Percentiles rank a stretch among this genome's conserved stretches.
Conservation (phyloP, 2,113 vertebrate genomes). For the Labeo catla region DNA sequence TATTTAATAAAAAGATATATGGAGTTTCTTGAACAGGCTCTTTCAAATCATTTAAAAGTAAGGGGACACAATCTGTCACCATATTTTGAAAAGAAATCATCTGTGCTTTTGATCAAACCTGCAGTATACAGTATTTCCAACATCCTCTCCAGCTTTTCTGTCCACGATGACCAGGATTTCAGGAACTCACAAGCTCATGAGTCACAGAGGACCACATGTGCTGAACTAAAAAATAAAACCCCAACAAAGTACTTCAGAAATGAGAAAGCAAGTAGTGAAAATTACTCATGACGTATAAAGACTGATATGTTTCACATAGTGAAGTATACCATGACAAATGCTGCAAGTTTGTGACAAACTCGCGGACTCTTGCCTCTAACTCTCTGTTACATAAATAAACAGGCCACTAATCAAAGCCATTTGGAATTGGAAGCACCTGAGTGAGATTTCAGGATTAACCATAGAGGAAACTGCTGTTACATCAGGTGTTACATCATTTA, state of each 20-base stretch:
- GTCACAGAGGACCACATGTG: not conserved
- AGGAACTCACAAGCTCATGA: not conserved
- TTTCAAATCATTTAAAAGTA: not conserved
- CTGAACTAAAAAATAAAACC: no score
- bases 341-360: not conserved
- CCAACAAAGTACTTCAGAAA: not conserved
- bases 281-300: not conserved
- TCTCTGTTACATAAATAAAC: slow-evolving; percentile 13
- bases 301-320: not conserved
- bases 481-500: not conserved
- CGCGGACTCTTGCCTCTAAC: not conserved
- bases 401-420: slow-evolving; percentile 3
- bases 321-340: not conserved
- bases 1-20: not conserved
- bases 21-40: not conserved
- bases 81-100: not conserved
- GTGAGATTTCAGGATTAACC: not conserved
- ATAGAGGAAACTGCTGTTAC: not conserved
- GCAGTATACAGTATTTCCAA: not conserved
- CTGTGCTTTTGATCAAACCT: not conserved
- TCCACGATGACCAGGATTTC: not conserved
- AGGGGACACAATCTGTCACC: not conserved
- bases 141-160: not conserved
- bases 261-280: not conserved
- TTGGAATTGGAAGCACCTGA: slow-evolving; percentile 3